Evolutionary conservation across 2,113 vertebrate species (phyloP), one percentile per base, ranked within the genome.

Genomic region (Pollimyrus isidori): DNA sequence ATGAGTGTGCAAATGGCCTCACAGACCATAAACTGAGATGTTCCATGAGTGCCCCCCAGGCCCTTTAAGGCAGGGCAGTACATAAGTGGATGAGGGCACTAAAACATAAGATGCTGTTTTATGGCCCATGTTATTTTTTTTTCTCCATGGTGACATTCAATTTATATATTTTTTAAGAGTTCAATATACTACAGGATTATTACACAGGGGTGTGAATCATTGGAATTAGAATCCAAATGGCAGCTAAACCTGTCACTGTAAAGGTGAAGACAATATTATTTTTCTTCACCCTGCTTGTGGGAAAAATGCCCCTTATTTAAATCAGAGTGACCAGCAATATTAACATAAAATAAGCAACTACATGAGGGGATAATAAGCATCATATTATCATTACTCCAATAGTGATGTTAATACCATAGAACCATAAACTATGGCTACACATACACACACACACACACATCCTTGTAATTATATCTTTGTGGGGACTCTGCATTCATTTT

Each of bases 181-280:
- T 53, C 83, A 89, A 84, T 91, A 90, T 87, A 92, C 86, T 30
- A 91, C 88, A 80, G 90, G 89, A 88, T 91, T 86, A 87, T 85
- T 89, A 89, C 92, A 92, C 89, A 92, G 85, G 92, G 87, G 91
- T 89, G 90, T 94, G 93, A 93, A 94, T 93, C 94, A 93, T 90
- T 89, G 15, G 17, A 76, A 90, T 87, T 87, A 80, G 42, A 4
- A 42, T 21, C 11, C 35, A 73, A 56, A 35, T 46, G n/a, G 46
- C 21, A 56, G 88, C 90, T 91, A 89, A 91, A 92, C 90, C 88
- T 91, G 91, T 91, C 90, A 89, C 89, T 39, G 82, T 88, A 89
- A 93, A 91, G 91, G 89, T 30, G 49, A 11, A 26, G 52, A 46
- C 50, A 35, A 62, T n/a, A 45, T 89, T 52, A 46, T 35, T 89